Evolutionary conservation across 35 echinoderm and acorn worm genomes (phyloP).

Genomic region (Hemicentrotus pulcherrimus): DNA sequence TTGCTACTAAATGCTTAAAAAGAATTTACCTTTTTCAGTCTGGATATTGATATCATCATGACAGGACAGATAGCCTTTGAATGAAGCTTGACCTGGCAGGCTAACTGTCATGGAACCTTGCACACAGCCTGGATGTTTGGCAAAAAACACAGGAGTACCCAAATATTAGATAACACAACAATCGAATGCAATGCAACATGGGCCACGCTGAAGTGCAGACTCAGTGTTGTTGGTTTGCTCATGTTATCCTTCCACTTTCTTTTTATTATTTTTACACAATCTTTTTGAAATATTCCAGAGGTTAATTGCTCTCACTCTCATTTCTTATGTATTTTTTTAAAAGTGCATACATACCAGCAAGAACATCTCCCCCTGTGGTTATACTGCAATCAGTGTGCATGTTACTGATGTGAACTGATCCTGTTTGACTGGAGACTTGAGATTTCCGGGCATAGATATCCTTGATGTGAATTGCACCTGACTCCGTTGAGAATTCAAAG

Average conservation of each 20-base stretch:
- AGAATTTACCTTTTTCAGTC: slow-evolving; percentile 61
- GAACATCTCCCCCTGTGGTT: slow-evolving; percentile 54
- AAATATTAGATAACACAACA: not conserved
- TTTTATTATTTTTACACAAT: no score
- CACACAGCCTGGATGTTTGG: slow-evolving; percentile 42
- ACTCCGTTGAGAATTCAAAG: slow-evolving; percentile 59
- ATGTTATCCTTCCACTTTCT: no score
- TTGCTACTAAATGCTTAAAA: not conserved
- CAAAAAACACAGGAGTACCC: not conserved
- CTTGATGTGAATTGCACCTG: slow-evolving; percentile 56
- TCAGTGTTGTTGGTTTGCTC: no score
- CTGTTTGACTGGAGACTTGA: slow-evolving; percentile 35
- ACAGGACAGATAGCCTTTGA: slow-evolving; percentile 52
- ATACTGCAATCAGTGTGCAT: slow-evolving; percentile 60
- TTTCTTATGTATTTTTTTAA: not conserved
- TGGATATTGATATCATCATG: slow-evolving; percentile 43
- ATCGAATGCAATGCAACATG: no score
- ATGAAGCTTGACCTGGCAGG: slow-evolving; percentile 23
- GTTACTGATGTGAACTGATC: slow-evolving; percentile 58
- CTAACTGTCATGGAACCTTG: slow-evolving; percentile 60
- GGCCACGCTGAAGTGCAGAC: no score
- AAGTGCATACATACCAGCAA: slow-evolving; percentile 56
- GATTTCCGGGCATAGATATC: slow-evolving; percentile 67
- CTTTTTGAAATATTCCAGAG: no score
- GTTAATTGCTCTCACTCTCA: no score